These are phyloP conservation scores for Coracopsis vasa DNA, from an alignment of 2,113 vertebrate genomes.

Conservation along the genomic window DNA sequence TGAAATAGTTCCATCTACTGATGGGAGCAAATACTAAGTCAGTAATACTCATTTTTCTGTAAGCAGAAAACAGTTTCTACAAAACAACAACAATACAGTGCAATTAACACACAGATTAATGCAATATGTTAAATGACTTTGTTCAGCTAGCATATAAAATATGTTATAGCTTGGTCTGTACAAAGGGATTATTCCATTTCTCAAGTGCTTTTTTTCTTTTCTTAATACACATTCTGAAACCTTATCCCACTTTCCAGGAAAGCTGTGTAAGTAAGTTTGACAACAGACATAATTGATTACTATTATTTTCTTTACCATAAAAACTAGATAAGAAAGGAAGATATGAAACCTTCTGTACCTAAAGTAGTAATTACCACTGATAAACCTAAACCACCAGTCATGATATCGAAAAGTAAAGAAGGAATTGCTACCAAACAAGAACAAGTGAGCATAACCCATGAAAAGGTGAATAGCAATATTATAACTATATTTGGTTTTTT, in stretches of 20 bases:
- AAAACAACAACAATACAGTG: background rate
- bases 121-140: background rate
- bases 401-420: constrained; percentile 57
- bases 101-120: background rate
- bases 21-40: background rate
- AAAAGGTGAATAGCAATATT: constrained; percentile 72
- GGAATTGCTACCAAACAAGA: constrained; percentile 66
- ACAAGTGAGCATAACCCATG: constrained; percentile 73
- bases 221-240: background rate
- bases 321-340: constrained; percentile 79
- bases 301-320: constrained; percentile 68
- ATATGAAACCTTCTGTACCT: constrained; percentile 64
- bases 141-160: background rate
- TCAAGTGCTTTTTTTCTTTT: background rate
- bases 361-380: constrained; percentile 66
- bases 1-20: background rate
- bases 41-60: background rate
- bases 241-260: background rate
- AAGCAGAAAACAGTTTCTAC: background rate
- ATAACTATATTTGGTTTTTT: background rate
- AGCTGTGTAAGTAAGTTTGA: background rate
- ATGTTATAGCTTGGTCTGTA: background rate
- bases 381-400: constrained; percentile 43
- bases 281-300: constrained; percentile 14
- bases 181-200: background rate